Conservation (phyloP, 2,888 invertebrate species). For the Cinara cedri region DNA sequence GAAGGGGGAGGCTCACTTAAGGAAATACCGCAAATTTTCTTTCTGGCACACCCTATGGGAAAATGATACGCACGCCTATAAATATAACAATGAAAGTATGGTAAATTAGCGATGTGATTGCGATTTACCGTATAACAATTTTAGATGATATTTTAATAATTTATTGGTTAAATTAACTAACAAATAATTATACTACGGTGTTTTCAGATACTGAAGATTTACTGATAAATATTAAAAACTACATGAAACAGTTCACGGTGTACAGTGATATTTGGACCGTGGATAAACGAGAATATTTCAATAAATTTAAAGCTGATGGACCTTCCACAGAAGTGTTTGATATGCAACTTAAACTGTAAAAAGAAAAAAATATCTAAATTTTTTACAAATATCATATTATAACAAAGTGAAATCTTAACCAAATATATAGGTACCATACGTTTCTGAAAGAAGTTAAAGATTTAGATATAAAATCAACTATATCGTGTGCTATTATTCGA, state of each 20-base stretch:
- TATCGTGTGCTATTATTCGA: not conserved
- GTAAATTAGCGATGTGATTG: not conserved
- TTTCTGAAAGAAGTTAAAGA: not conserved
- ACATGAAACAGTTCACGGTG: not conserved
- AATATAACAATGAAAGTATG: not conserved
- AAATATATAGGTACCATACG: not conserved
- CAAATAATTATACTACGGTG: not conserved
- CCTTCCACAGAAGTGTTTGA: not conserved
- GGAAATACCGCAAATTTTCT: no score
- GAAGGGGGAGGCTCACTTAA: no score
- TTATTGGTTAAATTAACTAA: not conserved
- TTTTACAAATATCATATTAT: not conserved
- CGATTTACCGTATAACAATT: not conserved
- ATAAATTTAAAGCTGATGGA: not conserved
- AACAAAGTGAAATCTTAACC: not conserved
- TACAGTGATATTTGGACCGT: slow-evolving; percentile 25
- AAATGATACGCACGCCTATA: no score
- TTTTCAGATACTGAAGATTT: not conserved
- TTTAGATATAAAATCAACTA: not conserved
- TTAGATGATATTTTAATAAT: not conserved
- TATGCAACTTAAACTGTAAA: not conserved
- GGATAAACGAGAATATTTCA: not conserved
- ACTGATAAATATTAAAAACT: not conserved
- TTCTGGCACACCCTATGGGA: no score
- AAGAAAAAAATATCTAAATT: not conserved